A percentile compares a stretch with the other conserved stretches of the same genome.
phyloP scores from a whole-genome alignment of 2,113 vertebrate genomes.

The Maccullochella peelii region DNA sequence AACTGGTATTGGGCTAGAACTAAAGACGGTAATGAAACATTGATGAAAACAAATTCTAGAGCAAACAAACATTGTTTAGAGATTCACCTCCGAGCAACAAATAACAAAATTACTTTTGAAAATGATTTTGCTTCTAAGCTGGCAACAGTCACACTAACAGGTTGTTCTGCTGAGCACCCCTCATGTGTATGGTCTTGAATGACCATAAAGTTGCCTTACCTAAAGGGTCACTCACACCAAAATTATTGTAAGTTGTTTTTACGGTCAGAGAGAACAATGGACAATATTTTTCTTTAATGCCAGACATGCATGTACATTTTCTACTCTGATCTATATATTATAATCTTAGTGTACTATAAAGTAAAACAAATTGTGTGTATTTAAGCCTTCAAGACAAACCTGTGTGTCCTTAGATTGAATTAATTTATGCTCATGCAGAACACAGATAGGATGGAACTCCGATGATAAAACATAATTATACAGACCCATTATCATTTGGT shows the following conservation, averaged over 20 bases:
- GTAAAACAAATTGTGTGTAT: not conserved
- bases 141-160: not conserved
- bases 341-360: not conserved
- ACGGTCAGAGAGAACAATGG: not conserved
- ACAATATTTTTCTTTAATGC: not conserved
- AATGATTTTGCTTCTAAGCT: not conserved
- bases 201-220: not conserved
- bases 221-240: not conserved
- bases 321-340: not conserved
- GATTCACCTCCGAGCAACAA: not conserved
- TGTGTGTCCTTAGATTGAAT: conserved; percentile 25
- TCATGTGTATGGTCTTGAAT: not conserved
- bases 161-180: not conserved
- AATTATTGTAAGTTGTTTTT: not conserved
- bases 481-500: conserved; percentile 53
- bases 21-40: not conserved
- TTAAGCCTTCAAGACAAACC: conserved; percentile 24
- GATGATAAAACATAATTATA: conserved; percentile 61
- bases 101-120: not conserved
- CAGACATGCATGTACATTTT: conserved; percentile 11
- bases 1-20: not conserved
- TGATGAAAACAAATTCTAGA: not conserved
- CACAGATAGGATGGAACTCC: conserved; percentile 49
- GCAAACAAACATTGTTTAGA: not conserved
- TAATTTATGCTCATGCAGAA: conserved; percentile 50